Conservation (phyloP, 2,113 vertebrate species). For the Alligator mississippiensis region DNA sequence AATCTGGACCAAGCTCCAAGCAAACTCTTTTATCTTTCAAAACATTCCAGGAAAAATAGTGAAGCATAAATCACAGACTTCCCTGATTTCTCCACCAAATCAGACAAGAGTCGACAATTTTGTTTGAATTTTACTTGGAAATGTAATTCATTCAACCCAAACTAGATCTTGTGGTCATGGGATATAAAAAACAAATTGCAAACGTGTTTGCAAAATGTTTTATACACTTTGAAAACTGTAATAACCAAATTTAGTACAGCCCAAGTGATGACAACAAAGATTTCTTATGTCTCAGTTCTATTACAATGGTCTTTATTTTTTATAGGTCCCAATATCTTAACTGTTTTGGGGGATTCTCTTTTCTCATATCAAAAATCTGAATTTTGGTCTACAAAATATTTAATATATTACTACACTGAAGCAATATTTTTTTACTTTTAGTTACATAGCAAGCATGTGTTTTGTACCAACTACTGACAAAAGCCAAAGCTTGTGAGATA, state of each 20-base stretch:
- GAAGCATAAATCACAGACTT: background rate
- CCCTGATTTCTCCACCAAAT: background rate
- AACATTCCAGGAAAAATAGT: background rate
- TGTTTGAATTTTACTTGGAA: background rate
- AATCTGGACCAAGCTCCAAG: background rate
- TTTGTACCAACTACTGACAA: background rate
- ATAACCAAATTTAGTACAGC: background rate
- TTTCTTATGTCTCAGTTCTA: background rate
- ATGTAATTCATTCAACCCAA: background rate
- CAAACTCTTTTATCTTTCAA: background rate
- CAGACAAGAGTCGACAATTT: rapidly evolving
- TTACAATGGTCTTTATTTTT: background rate
- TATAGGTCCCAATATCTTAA: background rate
- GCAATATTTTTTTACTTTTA: background rate
- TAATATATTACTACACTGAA: background rate
- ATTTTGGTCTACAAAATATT: background rate
- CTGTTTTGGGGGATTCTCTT: background rate
- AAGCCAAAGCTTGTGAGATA: background rate
- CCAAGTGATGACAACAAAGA: background rate
- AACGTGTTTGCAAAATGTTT: background rate
- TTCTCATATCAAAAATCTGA: background rate
- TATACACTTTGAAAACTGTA: background rate
- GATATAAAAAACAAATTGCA: background rate
- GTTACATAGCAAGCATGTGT: background rate
- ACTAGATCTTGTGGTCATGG: background rate